Conservation (phyloP, 2,113 vertebrate species). For the Brienomyrus brachyistius region DNA sequence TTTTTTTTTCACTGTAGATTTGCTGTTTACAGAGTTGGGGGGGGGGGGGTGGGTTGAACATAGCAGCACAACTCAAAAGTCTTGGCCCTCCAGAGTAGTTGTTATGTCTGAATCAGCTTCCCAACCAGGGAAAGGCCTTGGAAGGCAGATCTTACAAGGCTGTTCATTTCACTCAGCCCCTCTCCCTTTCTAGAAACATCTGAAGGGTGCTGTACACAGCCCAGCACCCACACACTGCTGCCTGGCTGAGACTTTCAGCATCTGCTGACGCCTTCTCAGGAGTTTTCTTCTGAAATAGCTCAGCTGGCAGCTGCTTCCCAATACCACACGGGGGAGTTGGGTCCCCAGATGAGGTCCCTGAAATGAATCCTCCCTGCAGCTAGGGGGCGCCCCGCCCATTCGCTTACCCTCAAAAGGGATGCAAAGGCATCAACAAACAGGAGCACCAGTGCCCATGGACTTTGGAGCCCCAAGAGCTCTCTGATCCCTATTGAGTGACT, state of each 20-base stretch:
- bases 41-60: not conserved
- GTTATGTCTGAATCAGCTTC: not conserved
- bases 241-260: not conserved
- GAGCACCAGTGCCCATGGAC: constrained; percentile 43
- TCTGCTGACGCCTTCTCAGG: not conserved
- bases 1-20: not conserved
- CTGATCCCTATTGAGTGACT: constrained; percentile 60
- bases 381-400: not conserved
- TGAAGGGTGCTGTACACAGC: not conserved
- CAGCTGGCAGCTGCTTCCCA: not conserved
- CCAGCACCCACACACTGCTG: not conserved
- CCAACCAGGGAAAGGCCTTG: not conserved
- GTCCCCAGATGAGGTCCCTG: constrained; percentile 40
- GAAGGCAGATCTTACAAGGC: not conserved
- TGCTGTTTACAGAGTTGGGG: not conserved
- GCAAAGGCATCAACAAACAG: constrained; percentile 68
- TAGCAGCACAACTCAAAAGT: not conserved
- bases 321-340: not conserved
- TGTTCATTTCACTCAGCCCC: not conserved
- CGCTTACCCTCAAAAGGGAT: constrained; percentile 33
- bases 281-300: not conserved
- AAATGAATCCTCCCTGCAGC: constrained; percentile 5
- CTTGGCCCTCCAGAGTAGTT: not conserved
- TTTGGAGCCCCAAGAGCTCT: constrained; percentile 57
- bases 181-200: not conserved